A percentile compares a stretch with the other conserved stretches of the same genome.
Conservation (phyloP, 2,888 invertebrate species). For the Acronicta psi region DNA sequence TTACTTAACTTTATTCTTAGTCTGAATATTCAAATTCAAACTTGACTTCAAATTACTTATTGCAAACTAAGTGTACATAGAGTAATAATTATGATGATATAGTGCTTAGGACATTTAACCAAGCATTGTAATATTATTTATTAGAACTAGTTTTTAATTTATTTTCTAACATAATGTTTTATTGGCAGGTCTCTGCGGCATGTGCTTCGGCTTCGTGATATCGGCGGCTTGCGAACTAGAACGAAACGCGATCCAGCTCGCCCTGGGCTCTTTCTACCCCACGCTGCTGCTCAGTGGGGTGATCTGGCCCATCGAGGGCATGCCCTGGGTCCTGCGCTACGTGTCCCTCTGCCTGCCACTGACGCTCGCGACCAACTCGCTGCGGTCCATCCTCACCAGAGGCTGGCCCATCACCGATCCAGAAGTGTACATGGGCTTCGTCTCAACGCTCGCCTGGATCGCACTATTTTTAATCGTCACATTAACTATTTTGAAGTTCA, state of each 20-base stretch:
- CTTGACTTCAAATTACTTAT: no score
- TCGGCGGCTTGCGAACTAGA: conserved; percentile 97
- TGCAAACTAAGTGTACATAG: no score
- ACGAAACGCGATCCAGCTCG: conserved; percentile 97
- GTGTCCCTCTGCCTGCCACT: conserved; percentile 95
- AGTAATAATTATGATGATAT: no score
- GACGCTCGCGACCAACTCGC: conserved; percentile 97
- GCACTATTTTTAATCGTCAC: conserved; percentile 94
- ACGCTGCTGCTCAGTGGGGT: conserved; percentile 97
- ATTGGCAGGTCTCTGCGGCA: conserved; percentile 93
- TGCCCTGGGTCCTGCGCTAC: conserved; percentile 95
- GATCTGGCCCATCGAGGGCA: conserved; percentile 98
- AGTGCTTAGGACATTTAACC: no score
- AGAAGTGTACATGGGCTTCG: conserved; percentile 96
- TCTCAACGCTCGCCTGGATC: conserved; percentile 96
- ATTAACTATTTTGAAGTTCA: conserved; percentile 93
- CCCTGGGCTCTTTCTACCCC: conserved; percentile 98
- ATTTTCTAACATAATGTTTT: no score
- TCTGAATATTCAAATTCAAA: no score
- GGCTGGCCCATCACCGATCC: conserved; percentile 95
- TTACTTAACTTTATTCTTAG: no score
- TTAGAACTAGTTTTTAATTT: no score
- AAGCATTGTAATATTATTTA: no score
- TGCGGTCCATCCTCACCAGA: conserved; percentile 95
- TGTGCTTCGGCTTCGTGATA: conserved; percentile 98